Base-by-base conservation (phyloP, 1,140 invertebrate genomes). In the Bombyx mandarina region DNA sequence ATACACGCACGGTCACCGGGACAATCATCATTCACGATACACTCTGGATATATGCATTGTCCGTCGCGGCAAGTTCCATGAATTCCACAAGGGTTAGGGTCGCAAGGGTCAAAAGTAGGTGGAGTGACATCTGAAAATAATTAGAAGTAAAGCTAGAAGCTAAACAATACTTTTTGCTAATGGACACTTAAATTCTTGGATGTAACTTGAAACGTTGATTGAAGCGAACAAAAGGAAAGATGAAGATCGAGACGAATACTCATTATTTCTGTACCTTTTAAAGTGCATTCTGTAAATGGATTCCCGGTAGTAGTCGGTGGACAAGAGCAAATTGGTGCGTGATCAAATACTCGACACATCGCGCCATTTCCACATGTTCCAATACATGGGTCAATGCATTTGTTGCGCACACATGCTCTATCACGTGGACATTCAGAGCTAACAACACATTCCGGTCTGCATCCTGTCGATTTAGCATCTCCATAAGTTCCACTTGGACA, bases 21-120 rank as follows among this genome's bases (percentile, higher is more conserved):
- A 88, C 96, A 97, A 63, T 96, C 94, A 50, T 93, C 92, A 71
- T 96, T 95, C 43, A 94, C 93, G 8, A 96, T 88, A 84, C 95
- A 96, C 81, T 96, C 95, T 1, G 95, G 94, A 84, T 97, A 97
- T 6, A 90, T 90, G 73, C 95, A 96, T 45, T 90, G 88, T 3
- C 95, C 93, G 1, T 95, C 92, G 48, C 91, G 89, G 71, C 96
- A 97, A 62, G 94, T 92, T 3, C 95, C 95, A 66, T 95, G 95
- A 22, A 90, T 90, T 51, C 91, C 91, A 70, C 95, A 96, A 1
- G 94, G 94, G 22, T 93, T 94, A 26, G 94, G 94, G 73, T 93
- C 92, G 77, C 95, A 97, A 3, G 93, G 94, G 82, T 96, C 92
- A 9, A 67, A 68, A 61, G 82, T 82, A 58, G 88, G 75, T 5